Base-by-base conservation (phyloP, 2,113 vertebrate species). In the Chionodraco myersi region DNA sequence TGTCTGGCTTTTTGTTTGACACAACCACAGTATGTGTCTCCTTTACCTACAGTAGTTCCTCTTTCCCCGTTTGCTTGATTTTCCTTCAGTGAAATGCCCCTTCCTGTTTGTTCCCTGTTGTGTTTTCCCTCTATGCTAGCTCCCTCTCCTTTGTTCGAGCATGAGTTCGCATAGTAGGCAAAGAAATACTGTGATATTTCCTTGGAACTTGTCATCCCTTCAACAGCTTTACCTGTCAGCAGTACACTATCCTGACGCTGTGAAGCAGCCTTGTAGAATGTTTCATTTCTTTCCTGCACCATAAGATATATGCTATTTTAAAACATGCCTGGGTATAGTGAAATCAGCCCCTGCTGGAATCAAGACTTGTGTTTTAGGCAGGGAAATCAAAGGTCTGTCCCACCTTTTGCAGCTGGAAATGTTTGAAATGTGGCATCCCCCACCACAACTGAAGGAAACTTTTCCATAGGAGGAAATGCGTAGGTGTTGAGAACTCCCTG, bases 401-500 rank as follows among this genome's bases (percentile, higher is more conserved):
- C 12, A 57, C 30, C 16, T 14, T 70, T 48, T 56, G 16, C 60
- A 71, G 69, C 64, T 75, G 80, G 56, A 80, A 83, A 82, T 70
- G 13, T 26, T 26, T 26, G 26, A 26, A 26, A 26, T 26, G 2
- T 2, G 26, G 26, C 26, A 26, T 26, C 26, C 26, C 26, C 26
- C 26, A 26, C 26, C 26, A 26, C 26, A 26, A 26, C 26, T 26
- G 69, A 10, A 63, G 72, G 80, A 84, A 78, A 79, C 30, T 30
- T 80, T 80, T 91, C 79, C 83, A 80, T 76, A 72, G 66, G 48
- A 85, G 82, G 70, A 77, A 87, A 85, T 78, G 72, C 62, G 81
- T 85, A 80, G 89, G 85, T 88, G 84, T 85, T 82, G 71, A 80
- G 34, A 85, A 72, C 60, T 87, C 81, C 84, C 79, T 7, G 62